Conservation (phyloP, 53 echinoderm and acorn worm genomes). For the Mesocentrotus franciscanus region DNA sequence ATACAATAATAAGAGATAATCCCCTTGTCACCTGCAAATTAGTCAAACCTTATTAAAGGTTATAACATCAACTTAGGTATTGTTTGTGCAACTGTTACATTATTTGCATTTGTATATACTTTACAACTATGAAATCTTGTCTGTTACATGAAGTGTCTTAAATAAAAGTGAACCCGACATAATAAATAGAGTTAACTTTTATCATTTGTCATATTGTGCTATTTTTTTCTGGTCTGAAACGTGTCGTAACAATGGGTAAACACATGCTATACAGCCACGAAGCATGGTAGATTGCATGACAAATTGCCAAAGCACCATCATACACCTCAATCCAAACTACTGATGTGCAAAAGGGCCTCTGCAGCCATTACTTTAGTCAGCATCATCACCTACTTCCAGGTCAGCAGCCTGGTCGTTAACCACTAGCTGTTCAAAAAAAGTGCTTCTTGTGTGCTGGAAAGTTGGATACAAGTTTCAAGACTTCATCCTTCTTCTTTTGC, state of each 20-base stretch:
- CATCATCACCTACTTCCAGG: constrained; percentile 61
- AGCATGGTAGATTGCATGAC: constrained; percentile 48
- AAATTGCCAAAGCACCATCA: constrained; percentile 46
- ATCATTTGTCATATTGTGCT: no score
- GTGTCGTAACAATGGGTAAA: constrained; percentile 27
- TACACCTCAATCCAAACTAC: constrained; percentile 43
- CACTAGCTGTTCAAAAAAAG: constrained; percentile 53
- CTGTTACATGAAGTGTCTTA: no score
- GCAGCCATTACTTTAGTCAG: constrained; percentile 45
- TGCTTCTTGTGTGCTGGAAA: constrained; percentile 39
- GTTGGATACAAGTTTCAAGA: constrained; percentile 42
- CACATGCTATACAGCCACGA: constrained; percentile 49
- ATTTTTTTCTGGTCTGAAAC: neutral
- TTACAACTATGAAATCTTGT: no score
- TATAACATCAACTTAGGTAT: no score
- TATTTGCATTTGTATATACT: no score
- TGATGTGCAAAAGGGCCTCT: constrained; percentile 26
- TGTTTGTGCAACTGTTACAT: no score
- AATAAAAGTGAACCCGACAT: no score
- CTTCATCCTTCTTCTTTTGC: constrained; percentile 36
- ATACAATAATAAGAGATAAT: no score
- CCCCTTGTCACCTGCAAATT: no score
- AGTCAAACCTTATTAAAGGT: no score
- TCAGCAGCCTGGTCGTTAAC: constrained; percentile 55
- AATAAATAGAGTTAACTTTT: no score